phyloP scores from a whole-genome alignment of 2,797 vertebrate genomes.

The Limosa lapponica region DNA sequence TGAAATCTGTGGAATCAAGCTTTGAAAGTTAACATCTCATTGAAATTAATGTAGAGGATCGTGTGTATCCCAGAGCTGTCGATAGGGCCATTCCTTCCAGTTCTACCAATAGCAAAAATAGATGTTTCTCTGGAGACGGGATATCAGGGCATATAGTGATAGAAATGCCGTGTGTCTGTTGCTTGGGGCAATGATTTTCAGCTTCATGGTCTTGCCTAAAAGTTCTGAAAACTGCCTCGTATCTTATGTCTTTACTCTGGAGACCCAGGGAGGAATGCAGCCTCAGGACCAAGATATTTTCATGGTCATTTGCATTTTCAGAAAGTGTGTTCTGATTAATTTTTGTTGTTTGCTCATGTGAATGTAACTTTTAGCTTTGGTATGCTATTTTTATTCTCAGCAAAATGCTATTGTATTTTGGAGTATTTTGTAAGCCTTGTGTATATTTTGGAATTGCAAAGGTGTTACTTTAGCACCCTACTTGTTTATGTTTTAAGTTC shows the following conservation, averaged over 20 bases:
- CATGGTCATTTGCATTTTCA: slow-evolving; percentile 15
- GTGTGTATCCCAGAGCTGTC: neutral
- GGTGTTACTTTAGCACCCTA: neutral
- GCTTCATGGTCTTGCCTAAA: neutral
- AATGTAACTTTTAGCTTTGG: neutral
- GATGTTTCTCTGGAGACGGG: neutral
- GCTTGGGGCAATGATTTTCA: slow-evolving; percentile 1
- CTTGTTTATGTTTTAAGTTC: neutral
- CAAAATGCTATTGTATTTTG: neutral
- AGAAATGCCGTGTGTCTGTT: neutral
- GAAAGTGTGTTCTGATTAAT: neutral
- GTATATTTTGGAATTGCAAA: neutral
- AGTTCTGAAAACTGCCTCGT: neutral
- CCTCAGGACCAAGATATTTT: slow-evolving; percentile 1
- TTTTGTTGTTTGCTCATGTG: neutral
- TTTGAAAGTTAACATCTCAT: neutral
- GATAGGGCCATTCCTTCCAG: neutral
- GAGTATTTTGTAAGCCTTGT: neutral
- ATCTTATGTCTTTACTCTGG: neutral
- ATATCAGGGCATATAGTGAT: neutral
- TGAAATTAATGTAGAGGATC: neutral
- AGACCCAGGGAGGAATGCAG: neutral
- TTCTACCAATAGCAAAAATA: neutral
- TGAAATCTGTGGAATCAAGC: neutral
- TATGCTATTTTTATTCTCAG: neutral